Conservation (phyloP, 53 echinoderm and acorn worm species). For the Actinopyga echinites region DNA sequence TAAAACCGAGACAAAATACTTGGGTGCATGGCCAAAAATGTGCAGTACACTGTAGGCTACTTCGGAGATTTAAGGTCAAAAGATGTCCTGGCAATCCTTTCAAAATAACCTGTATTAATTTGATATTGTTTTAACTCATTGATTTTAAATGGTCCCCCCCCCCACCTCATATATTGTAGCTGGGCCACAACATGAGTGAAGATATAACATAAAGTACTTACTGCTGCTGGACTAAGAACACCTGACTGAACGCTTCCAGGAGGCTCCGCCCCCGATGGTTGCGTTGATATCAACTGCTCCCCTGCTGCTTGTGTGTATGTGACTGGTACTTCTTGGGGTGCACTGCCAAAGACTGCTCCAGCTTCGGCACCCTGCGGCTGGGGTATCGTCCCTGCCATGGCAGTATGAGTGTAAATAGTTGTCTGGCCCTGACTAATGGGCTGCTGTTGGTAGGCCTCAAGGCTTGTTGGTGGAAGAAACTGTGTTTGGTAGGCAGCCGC, state of each 20-base stretch:
- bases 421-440: constrained; percentile 41
- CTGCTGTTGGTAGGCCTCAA: constrained; percentile 65
- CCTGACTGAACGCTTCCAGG: constrained; percentile 17
- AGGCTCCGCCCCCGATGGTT: constrained; percentile 28
- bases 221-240: constrained; percentile 31
- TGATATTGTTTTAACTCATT: too few relatives aligned
- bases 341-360: constrained; percentile 9
- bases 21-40: too few relatives aligned
- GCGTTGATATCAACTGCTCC: constrained; percentile 71
- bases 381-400: constrained; percentile 64
- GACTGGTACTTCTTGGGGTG: constrained; percentile 69
- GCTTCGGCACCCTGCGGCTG: constrained; percentile 61
- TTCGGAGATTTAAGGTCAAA: too few relatives aligned
- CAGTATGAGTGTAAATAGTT: constrained; percentile 47
- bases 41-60: too few relatives aligned
- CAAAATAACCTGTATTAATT: too few relatives aligned
- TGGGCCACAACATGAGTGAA: too few relatives aligned
- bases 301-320: constrained; percentile 57
- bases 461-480: constrained; percentile 67
- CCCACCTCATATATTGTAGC: too few relatives aligned
- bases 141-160: too few relatives aligned
- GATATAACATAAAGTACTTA: neutral
- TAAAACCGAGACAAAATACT: too few relatives aligned
- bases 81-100: too few relatives aligned
- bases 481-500: constrained; percentile 60